These are phyloP conservation scores for Graphium colonna DNA, from an alignment of 2,888 invertebrate species.

Conservation along the genomic window DNA sequence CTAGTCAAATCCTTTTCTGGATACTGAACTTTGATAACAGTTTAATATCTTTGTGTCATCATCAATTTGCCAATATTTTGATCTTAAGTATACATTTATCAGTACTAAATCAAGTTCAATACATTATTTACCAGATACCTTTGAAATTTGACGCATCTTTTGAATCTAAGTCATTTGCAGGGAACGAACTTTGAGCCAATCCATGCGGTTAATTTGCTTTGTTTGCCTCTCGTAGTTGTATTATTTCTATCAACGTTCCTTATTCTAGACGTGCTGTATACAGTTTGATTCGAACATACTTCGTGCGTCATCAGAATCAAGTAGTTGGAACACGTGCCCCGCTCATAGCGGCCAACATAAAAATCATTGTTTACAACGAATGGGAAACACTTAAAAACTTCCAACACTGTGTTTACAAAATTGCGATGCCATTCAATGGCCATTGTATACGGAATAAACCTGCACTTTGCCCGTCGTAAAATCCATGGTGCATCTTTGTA, in stretches of 20 bases:
- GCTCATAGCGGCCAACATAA: conserved; percentile 6
- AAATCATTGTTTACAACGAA: conserved; percentile 17
- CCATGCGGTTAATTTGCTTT: neutral
- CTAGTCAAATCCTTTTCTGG: too few species aligned
- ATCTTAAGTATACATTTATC: too few species aligned
- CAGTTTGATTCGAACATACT: neutral
- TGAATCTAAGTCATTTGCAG: too few species aligned
- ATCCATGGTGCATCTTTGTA: conserved; percentile 29
- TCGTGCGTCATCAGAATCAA: neutral
- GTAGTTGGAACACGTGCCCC: neutral
- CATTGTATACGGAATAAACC: conserved; percentile 36
- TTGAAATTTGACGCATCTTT: too few species aligned
- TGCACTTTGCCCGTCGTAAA: conserved; percentile 43
- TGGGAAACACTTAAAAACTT: conserved; percentile 17
- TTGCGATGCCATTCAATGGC: conserved; percentile 33
- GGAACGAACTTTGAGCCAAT: too few species aligned
- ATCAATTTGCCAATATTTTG: too few species aligned
- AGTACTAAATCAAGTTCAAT: too few species aligned
- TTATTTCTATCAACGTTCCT: neutral
- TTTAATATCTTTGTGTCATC: too few species aligned
- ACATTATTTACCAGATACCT: too few species aligned
- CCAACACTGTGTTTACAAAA: conserved; percentile 20
- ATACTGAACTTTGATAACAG: too few species aligned
- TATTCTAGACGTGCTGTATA: neutral
- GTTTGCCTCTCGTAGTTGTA: neutral